Conservation (phyloP, 2,113 vertebrate genomes). For the Colistium nudipinnis region DNA sequence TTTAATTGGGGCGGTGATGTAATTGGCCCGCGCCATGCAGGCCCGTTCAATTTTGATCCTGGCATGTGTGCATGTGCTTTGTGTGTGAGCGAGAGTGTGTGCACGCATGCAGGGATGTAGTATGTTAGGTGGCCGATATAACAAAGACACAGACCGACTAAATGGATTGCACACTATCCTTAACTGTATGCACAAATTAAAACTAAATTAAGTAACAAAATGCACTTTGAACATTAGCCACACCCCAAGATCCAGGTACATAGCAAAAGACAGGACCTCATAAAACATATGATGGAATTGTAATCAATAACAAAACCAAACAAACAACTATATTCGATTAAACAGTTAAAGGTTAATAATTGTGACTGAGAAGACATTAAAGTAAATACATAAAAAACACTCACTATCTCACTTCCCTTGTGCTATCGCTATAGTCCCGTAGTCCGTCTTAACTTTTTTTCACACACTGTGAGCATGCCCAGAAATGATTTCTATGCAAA, state of each 20-base stretch:
- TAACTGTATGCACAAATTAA: background rate
- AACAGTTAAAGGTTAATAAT: too few species aligned
- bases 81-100: slow-evolving; percentile 22
- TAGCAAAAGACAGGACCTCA: too few species aligned
- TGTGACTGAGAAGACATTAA: too few species aligned
- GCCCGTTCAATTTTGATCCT: slow-evolving; percentile 74
- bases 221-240: slow-evolving; percentile 3
- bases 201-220: slow-evolving; percentile 4
- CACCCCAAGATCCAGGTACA: background rate
- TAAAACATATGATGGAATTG: too few species aligned
- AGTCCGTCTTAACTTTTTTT: slow-evolving; percentile 28
- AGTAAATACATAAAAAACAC: too few species aligned
- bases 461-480: slow-evolving; percentile 36
- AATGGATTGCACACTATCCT: background rate
- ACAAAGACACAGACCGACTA: slow-evolving; percentile 7
- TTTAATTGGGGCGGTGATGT: slow-evolving; percentile 81
- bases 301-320: too few species aligned
- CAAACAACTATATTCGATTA: too few species aligned
- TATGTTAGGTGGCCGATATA: slow-evolving; percentile 15
- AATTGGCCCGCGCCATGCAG: slow-evolving; percentile 81
- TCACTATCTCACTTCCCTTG: background rate
- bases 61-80: slow-evolving; percentile 36
- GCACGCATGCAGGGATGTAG: slow-evolving; percentile 6
- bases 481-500: slow-evolving; percentile 63
- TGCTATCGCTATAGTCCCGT: slow-evolving; percentile 14